Evolutionary conservation across 2,888 invertebrate genomes (phyloP).

Genomic region (Stenchaetothrips biformis): DNA sequence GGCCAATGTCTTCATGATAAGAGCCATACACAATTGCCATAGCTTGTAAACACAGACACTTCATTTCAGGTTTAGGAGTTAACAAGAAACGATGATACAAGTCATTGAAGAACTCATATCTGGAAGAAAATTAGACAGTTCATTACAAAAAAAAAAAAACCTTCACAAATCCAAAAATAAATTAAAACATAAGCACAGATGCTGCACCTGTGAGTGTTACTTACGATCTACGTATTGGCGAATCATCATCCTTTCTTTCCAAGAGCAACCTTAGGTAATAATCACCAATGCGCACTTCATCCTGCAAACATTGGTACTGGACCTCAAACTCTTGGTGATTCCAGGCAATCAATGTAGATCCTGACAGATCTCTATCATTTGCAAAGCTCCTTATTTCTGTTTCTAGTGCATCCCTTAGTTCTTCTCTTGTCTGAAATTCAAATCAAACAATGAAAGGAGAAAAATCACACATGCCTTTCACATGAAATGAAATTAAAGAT

Average conservation of each 20-base stretch:
- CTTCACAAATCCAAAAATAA: neutral
- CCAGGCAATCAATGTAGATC: slow-evolving; percentile 81
- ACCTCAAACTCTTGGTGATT: slow-evolving; percentile 97
- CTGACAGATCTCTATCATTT: slow-evolving; percentile 83
- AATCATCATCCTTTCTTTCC: slow-evolving; percentile 82
- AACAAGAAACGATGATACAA: slow-evolving; percentile 95
- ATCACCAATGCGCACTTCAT: slow-evolving; percentile 97
- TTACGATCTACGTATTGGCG: slow-evolving; percentile 86
- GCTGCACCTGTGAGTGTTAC: too few relatives aligned
- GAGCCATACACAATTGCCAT: slow-evolving; percentile 97
- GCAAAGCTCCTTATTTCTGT: slow-evolving; percentile 87
- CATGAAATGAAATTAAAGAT: slow-evolving; percentile 19
- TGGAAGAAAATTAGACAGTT: slow-evolving; percentile 44
- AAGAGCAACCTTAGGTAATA: slow-evolving; percentile 92
- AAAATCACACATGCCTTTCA: neutral
- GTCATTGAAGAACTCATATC: slow-evolving; percentile 96
- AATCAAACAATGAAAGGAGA: slow-evolving; percentile 27
- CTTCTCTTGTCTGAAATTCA: slow-evolving; percentile 76
- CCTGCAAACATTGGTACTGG: slow-evolving; percentile 86
- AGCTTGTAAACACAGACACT: slow-evolving; percentile 94
- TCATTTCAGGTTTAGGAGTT: slow-evolving; percentile 88
- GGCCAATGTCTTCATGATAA: slow-evolving; percentile 93
- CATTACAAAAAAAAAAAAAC: slow-evolving; percentile 3
- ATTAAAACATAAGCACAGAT: too few relatives aligned
- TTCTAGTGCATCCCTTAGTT: slow-evolving; percentile 84